Evolutionary conservation across 2,113 vertebrate species (phyloP), one percentile per base, ranked within the genome.

Genomic region (Shinisaurus crocodilurus): DNA sequence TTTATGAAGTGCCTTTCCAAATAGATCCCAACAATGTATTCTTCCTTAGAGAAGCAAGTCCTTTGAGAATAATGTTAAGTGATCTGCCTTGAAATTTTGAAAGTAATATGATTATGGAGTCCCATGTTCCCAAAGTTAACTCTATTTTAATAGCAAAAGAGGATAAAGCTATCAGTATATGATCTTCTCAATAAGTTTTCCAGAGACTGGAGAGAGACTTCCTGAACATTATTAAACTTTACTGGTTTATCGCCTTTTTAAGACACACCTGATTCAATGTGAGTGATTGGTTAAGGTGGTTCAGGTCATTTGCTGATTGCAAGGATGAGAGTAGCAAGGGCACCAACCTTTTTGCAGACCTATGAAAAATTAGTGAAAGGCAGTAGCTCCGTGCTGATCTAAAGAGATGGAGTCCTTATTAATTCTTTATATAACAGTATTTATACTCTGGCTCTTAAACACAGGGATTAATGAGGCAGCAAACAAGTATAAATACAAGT

Each of bases 41-140:
- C 89, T 90, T 80, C 83, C 63, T 80, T 57, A 80, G 50, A 80
- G n/a, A 90, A 34, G 63, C 6, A 57, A 80, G 60, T 86, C 83
- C 63, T 65, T 69, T 70, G 76, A 86, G 83, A 90, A 86, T 90
- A 70, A 70, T 57, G 75, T 86, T 90, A 90, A 86, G 84, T 70
- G 63, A 80, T 90, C 83, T 90, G 89, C 89, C 89, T 86, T 90
- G 83, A 90, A 90, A 57, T 86, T 90, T 85, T 90, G 83, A 90
- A 90, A 69, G 75, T 90, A 90, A 90, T 86, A 86, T 79, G 75
- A 86, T 90, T 80, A 86, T 32, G 65, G 63, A 86, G 63, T 69
- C 80, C 89, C 74, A 43, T 86, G 74, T 86, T 86, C 74, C 57
- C 63, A 86, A 80, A 86, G 89, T 85, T 90, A 80, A 85, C 83